A percentile compares a stretch with the other conserved stretches of the same genome.
Evolutionary conservation across 2,797 vertebrate genomes (phyloP).

Genomic region (Steatocranus sp.): DNA sequence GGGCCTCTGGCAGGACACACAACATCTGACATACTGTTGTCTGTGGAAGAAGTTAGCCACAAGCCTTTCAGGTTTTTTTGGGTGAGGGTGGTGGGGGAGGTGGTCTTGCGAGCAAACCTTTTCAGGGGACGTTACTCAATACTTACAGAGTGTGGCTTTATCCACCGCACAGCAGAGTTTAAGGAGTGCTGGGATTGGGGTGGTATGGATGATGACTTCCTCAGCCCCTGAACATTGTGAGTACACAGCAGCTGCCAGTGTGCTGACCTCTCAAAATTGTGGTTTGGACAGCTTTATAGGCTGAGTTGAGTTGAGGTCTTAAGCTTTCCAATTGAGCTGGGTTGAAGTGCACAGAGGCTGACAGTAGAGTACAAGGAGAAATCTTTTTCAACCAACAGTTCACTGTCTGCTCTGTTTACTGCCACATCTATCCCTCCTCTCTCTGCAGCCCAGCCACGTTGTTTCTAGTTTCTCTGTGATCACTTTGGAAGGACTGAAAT

Average conservation of each 20-base stretch:
- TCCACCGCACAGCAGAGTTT: neutral
- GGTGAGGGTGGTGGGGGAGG: accelerated
- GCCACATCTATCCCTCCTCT: slow-evolving; percentile 1
- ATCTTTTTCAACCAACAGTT: slow-evolving; percentile 6
- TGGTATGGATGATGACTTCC: neutral
- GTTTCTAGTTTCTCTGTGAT: neutral
- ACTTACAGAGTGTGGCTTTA: neutral
- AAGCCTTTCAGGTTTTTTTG: neutral
- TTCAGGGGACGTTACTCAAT: neutral
- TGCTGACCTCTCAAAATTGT: neutral
- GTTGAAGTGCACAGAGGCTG: neutral
- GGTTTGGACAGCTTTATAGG: slow-evolving; percentile 22
- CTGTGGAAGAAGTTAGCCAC: neutral
- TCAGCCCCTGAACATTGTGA: slow-evolving; percentile 2
- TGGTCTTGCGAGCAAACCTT: neutral
- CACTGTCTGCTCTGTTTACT: slow-evolving; percentile 2
- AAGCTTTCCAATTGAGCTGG: slow-evolving; percentile 6
- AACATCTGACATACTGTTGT: neutral
- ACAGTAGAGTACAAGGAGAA: slow-evolving; percentile 13
- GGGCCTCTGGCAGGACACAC: neutral
- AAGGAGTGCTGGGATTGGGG: neutral
- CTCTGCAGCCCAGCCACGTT: neutral
- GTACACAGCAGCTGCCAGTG: neutral
- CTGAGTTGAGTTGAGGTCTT: slow-evolving; percentile 3
- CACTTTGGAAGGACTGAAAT: slow-evolving; percentile 2